phyloP scores from a whole-genome alignment of 1,140 invertebrate genomes.

The Anadara kagoshimensis region DNA sequence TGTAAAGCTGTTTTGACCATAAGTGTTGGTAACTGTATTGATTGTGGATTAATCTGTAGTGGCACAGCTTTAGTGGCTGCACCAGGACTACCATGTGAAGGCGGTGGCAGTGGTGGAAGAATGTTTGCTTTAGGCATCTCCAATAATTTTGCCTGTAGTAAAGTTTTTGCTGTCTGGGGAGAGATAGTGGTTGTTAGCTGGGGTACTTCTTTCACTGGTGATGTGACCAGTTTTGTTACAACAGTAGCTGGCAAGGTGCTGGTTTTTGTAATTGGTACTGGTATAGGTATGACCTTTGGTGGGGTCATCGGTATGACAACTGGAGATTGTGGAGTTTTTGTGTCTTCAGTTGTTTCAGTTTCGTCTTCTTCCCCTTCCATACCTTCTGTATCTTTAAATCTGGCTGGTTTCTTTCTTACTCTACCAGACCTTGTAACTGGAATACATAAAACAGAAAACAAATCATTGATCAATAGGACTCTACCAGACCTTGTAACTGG shows the following conservation, averaged over 20 bases:
- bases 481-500: too few relatives aligned
- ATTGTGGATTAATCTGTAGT: too few relatives aligned
- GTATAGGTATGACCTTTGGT: background rate
- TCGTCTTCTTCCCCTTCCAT: constrained; percentile 30
- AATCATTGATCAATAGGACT: too few relatives aligned
- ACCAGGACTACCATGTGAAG: too few relatives aligned
- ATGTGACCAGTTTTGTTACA: constrained; percentile 4
- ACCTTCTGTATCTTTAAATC: constrained; percentile 39
- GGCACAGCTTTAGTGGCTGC: too few relatives aligned
- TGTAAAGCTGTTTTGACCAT: too few relatives aligned
- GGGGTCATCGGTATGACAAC: background rate
- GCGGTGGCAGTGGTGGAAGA: too few relatives aligned
- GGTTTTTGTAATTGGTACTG: constrained; percentile 10
- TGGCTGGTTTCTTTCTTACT: constrained; percentile 52
- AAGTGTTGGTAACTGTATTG: too few relatives aligned
- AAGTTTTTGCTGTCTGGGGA: background rate
- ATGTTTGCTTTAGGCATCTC: background rate
- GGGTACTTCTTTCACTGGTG: background rate
- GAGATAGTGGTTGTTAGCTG: background rate
- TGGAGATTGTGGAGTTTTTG: background rate
- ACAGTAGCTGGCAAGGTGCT: background rate
- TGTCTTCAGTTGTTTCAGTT: constrained; percentile 10
- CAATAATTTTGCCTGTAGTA: background rate
- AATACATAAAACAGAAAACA: background rate
- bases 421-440: constrained; percentile 51